Evolutionary conservation across 2,888 invertebrate genomes (phyloP).

Genomic region (Drosophila seclusa): DNA sequence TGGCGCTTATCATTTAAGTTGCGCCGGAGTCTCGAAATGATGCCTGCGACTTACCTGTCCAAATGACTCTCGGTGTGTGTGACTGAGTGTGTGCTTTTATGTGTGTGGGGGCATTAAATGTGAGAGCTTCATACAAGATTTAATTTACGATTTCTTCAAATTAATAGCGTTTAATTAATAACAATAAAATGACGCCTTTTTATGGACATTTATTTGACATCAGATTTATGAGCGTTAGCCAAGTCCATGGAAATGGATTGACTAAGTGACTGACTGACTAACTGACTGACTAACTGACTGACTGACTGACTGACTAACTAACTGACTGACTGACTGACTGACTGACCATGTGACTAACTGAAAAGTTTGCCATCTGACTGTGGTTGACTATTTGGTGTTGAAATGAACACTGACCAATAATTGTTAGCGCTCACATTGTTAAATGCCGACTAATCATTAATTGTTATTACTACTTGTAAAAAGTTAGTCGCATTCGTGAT

Average conservation of each 20-base stretch:
- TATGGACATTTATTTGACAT: constrained; percentile 74
- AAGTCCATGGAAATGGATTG: constrained; percentile 20
- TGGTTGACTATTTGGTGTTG: constrained; percentile 5
- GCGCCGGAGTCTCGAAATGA: constrained; percentile 24
- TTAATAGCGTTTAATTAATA: constrained; percentile 82
- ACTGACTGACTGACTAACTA: constrained; percentile 14
- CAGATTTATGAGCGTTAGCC: constrained; percentile 66
- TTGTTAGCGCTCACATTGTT: constrained; percentile 3
- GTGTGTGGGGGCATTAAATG: constrained; percentile 62
- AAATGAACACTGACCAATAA: constrained; percentile 24
- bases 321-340: constrained; percentile 1
- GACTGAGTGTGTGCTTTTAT: constrained; percentile 18
- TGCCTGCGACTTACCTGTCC: constrained; percentile 53
- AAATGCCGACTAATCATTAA: neutral
- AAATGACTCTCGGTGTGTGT: constrained; percentile 61
- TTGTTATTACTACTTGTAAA: neutral
- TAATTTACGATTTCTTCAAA: constrained; percentile 82
- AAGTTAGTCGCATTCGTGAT: neutral
- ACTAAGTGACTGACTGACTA: constrained; percentile 19
- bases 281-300: constrained; percentile 6
- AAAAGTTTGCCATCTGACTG: neutral
- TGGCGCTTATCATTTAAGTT: constrained; percentile 79
- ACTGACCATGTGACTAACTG: constrained; percentile 12
- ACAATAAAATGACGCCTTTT: constrained; percentile 81
- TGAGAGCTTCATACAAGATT: constrained; percentile 62